Conservation (phyloP, 2,888 invertebrate species). For the Diarsia dahlii region DNA sequence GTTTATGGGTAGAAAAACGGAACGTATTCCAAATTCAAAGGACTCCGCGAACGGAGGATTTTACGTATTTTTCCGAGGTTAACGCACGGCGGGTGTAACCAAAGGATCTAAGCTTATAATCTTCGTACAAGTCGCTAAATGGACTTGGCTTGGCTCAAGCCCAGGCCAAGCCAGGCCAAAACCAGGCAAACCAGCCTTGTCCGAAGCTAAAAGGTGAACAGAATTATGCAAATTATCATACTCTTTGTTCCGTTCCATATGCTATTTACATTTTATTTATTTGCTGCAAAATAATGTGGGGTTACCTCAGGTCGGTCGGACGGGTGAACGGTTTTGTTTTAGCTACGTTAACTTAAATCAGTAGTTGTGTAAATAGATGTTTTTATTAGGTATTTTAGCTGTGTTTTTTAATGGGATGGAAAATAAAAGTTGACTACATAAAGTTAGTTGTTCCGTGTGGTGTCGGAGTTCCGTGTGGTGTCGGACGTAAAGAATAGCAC, state of each 20-base stretch:
- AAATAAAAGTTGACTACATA: neutral
- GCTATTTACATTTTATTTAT: conserved; percentile 88
- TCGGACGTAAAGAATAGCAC: no score
- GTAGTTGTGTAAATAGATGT: neutral
- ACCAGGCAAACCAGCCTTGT: conserved; percentile 75
- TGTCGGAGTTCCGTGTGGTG: no score
- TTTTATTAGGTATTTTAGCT: conserved; percentile 15
- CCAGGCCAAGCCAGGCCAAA: conserved; percentile 82
- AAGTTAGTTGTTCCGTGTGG: no score
- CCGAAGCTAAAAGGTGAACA: conserved; percentile 88
- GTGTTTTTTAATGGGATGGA: neutral
- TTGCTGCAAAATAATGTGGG: conserved; percentile 81
- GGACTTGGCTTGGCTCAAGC: conserved; percentile 86
- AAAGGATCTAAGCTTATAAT: conserved; percentile 85
- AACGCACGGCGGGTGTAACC: conserved; percentile 57
- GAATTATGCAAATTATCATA: conserved; percentile 88
- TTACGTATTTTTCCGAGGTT: conserved; percentile 55
- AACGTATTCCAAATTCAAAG: conserved; percentile 50
- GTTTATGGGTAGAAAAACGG: conserved; percentile 34
- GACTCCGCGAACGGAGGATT: conserved; percentile 36
- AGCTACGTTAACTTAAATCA: conserved; percentile 73
- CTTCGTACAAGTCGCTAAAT: conserved; percentile 82
- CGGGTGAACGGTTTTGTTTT: conserved; percentile 76
- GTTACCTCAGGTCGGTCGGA: conserved; percentile 72
- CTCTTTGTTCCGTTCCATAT: conserved; percentile 87